phyloP scores from a whole-genome alignment of 2,888 invertebrate species.

The Cybosia mesomella region DNA sequence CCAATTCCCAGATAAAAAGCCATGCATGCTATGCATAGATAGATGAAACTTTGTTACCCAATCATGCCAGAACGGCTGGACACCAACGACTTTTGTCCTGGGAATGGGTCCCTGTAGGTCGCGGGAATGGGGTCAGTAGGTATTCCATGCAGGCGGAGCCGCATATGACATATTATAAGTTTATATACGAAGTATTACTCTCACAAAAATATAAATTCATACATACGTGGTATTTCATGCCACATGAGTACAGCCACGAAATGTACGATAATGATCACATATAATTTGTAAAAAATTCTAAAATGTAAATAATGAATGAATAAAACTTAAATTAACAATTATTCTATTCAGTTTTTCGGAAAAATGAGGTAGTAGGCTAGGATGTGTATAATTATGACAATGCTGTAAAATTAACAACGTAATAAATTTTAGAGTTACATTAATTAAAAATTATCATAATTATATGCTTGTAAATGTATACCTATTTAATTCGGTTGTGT shows the following conservation, averaged over 20 bases:
- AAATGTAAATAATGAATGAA: background rate
- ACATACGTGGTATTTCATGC: constrained; percentile 4
- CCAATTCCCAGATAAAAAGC: background rate
- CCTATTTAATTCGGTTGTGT: background rate
- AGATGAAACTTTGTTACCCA: background rate
- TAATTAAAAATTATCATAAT: constrained; percentile 16
- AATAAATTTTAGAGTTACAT: constrained; percentile 16
- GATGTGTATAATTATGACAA: constrained; percentile 13
- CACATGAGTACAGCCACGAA: background rate
- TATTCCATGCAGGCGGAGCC: no score
- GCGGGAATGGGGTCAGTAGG: background rate
- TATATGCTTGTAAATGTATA: constrained; percentile 6
- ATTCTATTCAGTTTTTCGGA: background rate
- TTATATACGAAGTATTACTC: background rate
- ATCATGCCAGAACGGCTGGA: no score
- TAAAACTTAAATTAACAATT: background rate
- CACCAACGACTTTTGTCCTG: background rate
- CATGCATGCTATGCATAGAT: background rate
- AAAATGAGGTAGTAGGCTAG: background rate
- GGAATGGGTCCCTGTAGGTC: background rate
- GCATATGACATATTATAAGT: no score
- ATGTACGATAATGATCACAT: background rate
- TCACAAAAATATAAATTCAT: background rate
- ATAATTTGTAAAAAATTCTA: background rate
- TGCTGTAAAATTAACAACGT: constrained; percentile 14